A percentile compares a stretch with the other conserved stretches of the same genome.
phyloP scores from a whole-genome alignment of 2,888 invertebrate genomes.

The Cabera pusaria region DNA sequence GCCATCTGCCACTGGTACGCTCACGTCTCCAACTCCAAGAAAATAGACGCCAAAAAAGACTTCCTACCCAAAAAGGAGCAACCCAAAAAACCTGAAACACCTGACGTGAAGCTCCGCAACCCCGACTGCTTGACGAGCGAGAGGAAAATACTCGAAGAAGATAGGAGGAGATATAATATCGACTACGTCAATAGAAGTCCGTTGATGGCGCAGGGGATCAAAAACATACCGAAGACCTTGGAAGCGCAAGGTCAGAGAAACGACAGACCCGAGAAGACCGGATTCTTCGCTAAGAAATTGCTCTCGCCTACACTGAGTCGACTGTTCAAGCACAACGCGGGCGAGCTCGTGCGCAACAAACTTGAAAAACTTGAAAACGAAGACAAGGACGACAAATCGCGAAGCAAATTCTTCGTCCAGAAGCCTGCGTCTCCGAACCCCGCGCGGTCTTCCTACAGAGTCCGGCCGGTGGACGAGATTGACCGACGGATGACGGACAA shows the following conservation, averaged over 20 bases:
- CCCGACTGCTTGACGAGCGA: slow-evolving; percentile 40
- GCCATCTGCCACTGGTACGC: slow-evolving; percentile 43
- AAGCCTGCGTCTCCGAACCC: slow-evolving; percentile 57
- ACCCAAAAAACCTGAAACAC: slow-evolving; percentile 67
- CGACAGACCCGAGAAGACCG: slow-evolving; percentile 45
- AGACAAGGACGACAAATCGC: slow-evolving; percentile 59
- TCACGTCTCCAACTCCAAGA: slow-evolving; percentile 43
- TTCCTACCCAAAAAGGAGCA: slow-evolving; percentile 50
- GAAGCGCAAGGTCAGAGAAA: slow-evolving; percentile 47
- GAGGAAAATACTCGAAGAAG: slow-evolving; percentile 51
- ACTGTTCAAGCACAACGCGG: slow-evolving; percentile 61
- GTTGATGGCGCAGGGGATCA: slow-evolving; percentile 50
- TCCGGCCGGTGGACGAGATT: slow-evolving; percentile 46
- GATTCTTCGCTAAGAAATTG: slow-evolving; percentile 67
- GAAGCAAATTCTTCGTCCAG: slow-evolving; percentile 73
- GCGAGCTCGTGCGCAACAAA: slow-evolving; percentile 51
- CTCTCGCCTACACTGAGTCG: slow-evolving; percentile 72
- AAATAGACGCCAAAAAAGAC: slow-evolving; percentile 51
- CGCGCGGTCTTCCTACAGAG: slow-evolving; percentile 51
- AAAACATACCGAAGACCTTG: slow-evolving; percentile 49
- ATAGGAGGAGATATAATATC: slow-evolving; percentile 57
- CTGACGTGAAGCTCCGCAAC: slow-evolving; percentile 49
- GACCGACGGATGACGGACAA: slow-evolving; percentile 28
- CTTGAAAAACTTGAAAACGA: slow-evolving; percentile 45
- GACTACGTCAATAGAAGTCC: slow-evolving; percentile 52